Evolutionary conservation across 2,888 invertebrate species (phyloP), one percentile per base, ranked within the genome.

Genomic region (Hemicrepidius hirtus): DNA sequence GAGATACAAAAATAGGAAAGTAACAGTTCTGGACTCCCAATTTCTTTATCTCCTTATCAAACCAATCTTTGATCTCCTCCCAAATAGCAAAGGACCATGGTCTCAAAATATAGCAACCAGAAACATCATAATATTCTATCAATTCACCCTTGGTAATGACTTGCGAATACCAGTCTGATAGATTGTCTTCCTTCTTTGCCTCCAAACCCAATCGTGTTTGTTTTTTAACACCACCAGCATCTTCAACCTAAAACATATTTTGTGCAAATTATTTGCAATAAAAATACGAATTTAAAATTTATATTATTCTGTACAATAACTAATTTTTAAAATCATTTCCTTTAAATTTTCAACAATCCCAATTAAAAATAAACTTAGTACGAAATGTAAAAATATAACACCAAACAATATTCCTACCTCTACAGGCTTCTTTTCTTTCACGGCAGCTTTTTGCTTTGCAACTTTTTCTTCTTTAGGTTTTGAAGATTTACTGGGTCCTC

Each of bases 61-160:
- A 94, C 91, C 94, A 98, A 66, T 90, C 90, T 80, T 93, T 92
- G 73, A 99, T 97, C 0, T 87, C 84, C 83, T 99, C 98, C 99
- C 99, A 99, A 81, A 99, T 95, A 69, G 95, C 91, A 87, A 92
- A 99, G 10, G 98, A 94, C 98, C 99, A 99, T 9, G 98, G 99
- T 18, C 99, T 92, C 64, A 99, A 90, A 81, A 99, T 97, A 87
- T 99, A 99, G 87, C 99, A 99, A 0, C 99, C 99, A 63, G 98
- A 98, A 3, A 99, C 97, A 86, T 99, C 98, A 85, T 99, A 99
- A 88, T 99, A 99, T 85, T 99, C 99, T 67, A 99, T 99, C 91
- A 99, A 91, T 87, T 99, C 99, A 50, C 97, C 93, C 86, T 97
- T 97, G 0, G 95, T 95, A 71, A 92, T 91, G 67, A 95, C 95